Percentiles rank a stretch among this genome's conserved stretches.
Evolutionary conservation across 2,888 invertebrate genomes (phyloP).

Genomic region (Pammene aurita): DNA sequence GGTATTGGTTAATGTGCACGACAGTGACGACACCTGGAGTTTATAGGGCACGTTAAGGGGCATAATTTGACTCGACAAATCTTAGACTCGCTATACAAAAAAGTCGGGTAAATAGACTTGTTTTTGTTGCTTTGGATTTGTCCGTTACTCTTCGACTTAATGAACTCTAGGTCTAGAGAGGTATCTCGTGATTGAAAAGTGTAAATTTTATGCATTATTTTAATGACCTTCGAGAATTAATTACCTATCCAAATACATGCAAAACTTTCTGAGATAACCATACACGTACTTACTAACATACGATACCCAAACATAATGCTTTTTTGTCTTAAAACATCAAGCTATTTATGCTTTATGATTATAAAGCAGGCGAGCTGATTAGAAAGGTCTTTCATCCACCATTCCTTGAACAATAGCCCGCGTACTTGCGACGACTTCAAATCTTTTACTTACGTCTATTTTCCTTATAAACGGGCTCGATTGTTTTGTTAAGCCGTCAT

Average conservation of each 20-base stretch:
- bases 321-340: background rate
- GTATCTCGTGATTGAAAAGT: background rate
- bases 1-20: background rate
- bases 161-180: background rate
- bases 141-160: no score
- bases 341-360: conserved; percentile 7
- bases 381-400: conserved; percentile 34
- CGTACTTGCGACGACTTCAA: conserved; percentile 45
- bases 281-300: background rate
- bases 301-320: background rate
- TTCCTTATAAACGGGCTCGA: conserved; percentile 51
- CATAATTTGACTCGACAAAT: background rate
- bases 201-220: background rate
- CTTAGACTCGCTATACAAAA: no score
- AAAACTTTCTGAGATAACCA: background rate
- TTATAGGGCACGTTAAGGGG: background rate
- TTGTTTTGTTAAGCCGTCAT: conserved; percentile 49
- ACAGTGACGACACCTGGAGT: background rate
- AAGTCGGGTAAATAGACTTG: no score
- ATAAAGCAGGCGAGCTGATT: conserved; percentile 9
- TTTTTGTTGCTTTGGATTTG: no score
- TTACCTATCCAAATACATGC: background rate
- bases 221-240: background rate
- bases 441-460: conserved; percentile 47
- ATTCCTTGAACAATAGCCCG: conserved; percentile 44